These are phyloP conservation scores for Chrysemys picta DNA, from an alignment of 2,113 vertebrate species.

Conservation along the genomic window DNA sequence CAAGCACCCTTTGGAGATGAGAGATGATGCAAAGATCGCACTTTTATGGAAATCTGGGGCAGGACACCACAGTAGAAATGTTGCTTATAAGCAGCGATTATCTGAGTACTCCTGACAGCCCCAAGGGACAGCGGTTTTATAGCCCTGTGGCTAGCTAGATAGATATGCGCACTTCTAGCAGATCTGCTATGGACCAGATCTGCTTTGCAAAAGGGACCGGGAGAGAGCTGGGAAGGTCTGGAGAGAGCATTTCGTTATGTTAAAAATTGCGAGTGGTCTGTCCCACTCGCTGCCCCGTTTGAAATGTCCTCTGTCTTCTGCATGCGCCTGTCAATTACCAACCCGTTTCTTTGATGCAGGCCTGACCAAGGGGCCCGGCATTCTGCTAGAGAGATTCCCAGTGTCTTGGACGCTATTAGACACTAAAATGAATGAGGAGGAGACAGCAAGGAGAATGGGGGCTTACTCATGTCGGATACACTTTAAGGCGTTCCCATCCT, in stretches of 20 bases:
- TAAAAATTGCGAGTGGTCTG: neutral
- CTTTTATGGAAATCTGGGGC: slow-evolving; percentile 80
- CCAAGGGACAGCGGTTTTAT: no score
- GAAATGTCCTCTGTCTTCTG: neutral
- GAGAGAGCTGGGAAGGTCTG: neutral
- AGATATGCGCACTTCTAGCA: neutral
- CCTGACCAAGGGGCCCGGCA: neutral
- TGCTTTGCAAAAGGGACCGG: neutral
- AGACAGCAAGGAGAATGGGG: neutral
- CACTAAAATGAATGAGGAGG: no score
- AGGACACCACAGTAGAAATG: slow-evolving; percentile 62
- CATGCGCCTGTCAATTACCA: neutral
- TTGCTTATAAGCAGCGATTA: slow-evolving; percentile 35
- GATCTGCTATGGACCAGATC: neutral
- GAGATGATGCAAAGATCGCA: slow-evolving; percentile 71
- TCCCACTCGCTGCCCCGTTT: neutral
- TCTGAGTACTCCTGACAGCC: neutral
- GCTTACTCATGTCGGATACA: neutral
- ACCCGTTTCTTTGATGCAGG: neutral
- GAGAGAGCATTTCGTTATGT: neutral
- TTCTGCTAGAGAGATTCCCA: neutral
- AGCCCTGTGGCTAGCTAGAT: no score
- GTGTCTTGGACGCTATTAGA: neutral
- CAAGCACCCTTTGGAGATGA: slow-evolving; percentile 87
- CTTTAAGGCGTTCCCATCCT: neutral